These are phyloP conservation scores for Graphium colonna DNA, from an alignment of 2,888 invertebrate genomes.

Conservation along the genomic window DNA sequence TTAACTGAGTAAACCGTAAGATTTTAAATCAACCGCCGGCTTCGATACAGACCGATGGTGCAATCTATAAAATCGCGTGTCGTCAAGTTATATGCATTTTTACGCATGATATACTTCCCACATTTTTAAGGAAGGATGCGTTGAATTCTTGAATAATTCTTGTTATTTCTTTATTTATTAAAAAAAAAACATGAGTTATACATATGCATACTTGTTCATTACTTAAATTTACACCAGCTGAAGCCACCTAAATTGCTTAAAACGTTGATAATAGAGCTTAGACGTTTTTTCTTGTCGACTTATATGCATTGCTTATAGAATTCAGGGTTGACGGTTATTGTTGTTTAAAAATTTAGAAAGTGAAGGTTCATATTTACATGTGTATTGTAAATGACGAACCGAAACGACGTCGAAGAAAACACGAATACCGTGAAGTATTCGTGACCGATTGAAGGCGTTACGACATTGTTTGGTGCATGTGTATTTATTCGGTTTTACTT, in stretches of 20 bases:
- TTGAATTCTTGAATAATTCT: slow-evolving; percentile 46
- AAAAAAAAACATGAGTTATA: too few species aligned
- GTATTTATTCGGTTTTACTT: background rate
- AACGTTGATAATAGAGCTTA: too few species aligned
- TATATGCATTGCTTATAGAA: too few species aligned
- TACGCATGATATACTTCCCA: too few species aligned
- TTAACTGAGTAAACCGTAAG: slow-evolving; percentile 47
- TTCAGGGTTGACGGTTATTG: too few species aligned
- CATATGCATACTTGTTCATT: too few species aligned
- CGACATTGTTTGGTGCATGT: background rate
- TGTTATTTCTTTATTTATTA: too few species aligned
- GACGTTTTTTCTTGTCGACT: too few species aligned
- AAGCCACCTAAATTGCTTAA: too few species aligned
- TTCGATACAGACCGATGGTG: background rate
- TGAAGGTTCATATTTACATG: slow-evolving; percentile 70
- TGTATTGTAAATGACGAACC: slow-evolving; percentile 47
- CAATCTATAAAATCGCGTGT: background rate
- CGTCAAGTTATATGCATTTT: background rate
- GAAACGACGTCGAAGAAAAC: slow-evolving; percentile 38
- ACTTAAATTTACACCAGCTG: too few species aligned
- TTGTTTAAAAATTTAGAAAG: too few species aligned
- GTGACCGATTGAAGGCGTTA: slow-evolving; percentile 36
- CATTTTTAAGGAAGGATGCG: background rate
- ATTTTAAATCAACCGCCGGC: slow-evolving; percentile 40
- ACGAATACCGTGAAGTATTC: slow-evolving; percentile 49